These are phyloP conservation scores for Xyliphius kryptos DNA, from an alignment of 2,113 vertebrate species.

Conservation along the genomic window DNA sequence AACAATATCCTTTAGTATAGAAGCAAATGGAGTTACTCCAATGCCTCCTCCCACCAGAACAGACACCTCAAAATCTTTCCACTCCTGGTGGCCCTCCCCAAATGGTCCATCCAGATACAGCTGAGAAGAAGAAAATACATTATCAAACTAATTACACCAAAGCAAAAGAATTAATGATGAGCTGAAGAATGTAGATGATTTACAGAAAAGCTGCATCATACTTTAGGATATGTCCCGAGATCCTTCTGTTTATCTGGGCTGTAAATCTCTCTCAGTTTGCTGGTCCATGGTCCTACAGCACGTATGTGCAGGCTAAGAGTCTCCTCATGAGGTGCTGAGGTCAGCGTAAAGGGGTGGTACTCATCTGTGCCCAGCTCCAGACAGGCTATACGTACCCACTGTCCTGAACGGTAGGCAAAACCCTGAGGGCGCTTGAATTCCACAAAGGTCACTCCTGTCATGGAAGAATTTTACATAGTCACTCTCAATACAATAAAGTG, in stretches of 20 bases:
- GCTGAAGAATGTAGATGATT: no score
- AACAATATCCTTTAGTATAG: constrained; percentile 90
- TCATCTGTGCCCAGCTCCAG: constrained; percentile 74
- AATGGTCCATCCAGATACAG: constrained; percentile 87
- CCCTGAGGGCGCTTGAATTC: constrained; percentile 73
- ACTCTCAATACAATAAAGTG: not conserved
- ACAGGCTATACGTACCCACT: constrained; percentile 88
- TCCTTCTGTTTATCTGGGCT: constrained; percentile 61
- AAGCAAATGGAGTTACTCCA: constrained; percentile 84
- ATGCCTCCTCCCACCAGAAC: constrained; percentile 89
- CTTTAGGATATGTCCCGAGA: constrained; percentile 75
- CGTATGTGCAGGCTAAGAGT: constrained; percentile 88
- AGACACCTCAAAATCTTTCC: constrained; percentile 84
- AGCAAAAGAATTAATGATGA: no score
- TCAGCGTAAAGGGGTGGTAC: constrained; percentile 92
- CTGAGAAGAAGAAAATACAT: constrained; percentile 55
- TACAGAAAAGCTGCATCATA: no score
- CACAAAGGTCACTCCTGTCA: constrained; percentile 83
- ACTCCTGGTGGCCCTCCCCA: constrained; percentile 89
- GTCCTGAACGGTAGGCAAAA: constrained; percentile 92
- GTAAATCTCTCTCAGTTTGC: constrained; percentile 79
- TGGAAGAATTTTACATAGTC: not conserved
- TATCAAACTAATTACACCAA: no score
- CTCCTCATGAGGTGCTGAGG: constrained; percentile 87
- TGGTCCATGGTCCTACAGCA: constrained; percentile 90